Evolutionary conservation across 2,113 vertebrate genomes (phyloP), one percentile per base, ranked within the genome.

Genomic region (Chloropsis cyanopogon): DNA sequence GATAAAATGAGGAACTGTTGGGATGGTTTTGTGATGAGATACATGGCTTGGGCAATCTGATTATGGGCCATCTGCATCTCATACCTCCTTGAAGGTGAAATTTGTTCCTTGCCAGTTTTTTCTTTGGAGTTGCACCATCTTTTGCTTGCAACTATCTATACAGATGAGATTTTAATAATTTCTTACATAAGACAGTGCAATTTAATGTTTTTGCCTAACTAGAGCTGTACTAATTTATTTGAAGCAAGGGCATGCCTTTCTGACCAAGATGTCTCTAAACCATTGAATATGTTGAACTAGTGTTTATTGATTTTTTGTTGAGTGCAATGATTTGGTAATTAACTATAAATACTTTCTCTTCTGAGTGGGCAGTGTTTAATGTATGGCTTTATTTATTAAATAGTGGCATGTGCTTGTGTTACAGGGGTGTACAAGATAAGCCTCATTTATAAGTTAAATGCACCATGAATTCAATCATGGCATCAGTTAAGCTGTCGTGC

Each of bases 221-320:
- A 35, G 22, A 89, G 17, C 9, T 69, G 3, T 53, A 47, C 31
- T 56, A 39, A 39, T 87, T 81, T 75, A 42, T 49, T 25, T 56
- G 33, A 71, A 82, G 12, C 9, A 81, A 84, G 21, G 13, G 3
- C 33, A 37, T 84, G 15, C 6, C 22, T 79, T 89, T 91, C 44
- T 66, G 56, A 72, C 7, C 83, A 63, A 91, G 29, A 37, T 54
- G 1, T 50, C 39, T 59, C 68, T 63, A 64, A 75, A 82, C 25
- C 12, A 41, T 3, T 57, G 28, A 82, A 23, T 22, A 44, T 0
- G 0, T 25, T 64, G 23, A 71, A 8, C 42, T 81, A 25, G n/a
- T 22, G 10, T 60, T 75, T 50, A 56, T 49, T 60, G 35, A 59
- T 61, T 73, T 77, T 86, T 47, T 73, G 5, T 49, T 23, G 10